phyloP scores from a whole-genome alignment of 2,888 invertebrate species.

The Ethmia dodecea region DNA sequence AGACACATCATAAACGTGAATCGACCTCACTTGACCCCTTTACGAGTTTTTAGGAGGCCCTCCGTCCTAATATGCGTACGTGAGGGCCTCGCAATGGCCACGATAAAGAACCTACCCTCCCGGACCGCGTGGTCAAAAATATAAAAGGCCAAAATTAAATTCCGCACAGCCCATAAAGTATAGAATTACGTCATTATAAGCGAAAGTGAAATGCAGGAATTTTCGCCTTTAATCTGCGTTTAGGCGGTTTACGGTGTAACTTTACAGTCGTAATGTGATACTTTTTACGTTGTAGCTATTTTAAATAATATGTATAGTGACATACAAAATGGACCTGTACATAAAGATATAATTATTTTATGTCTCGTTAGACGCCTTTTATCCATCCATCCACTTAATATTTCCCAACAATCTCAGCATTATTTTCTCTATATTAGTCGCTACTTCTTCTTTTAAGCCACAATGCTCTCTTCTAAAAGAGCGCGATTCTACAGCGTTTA shows the following conservation, averaged over 20 bases:
- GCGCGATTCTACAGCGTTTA: too few species aligned
- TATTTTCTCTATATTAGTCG: too few species aligned
- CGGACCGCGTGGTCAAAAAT: slow-evolving; percentile 55
- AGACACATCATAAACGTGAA: slow-evolving; percentile 34
- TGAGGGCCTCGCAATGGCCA: slow-evolving; percentile 45
- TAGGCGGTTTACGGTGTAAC: neutral
- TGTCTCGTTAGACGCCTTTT: too few species aligned
- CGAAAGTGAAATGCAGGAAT: slow-evolving; percentile 23
- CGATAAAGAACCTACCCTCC: slow-evolving; percentile 41
- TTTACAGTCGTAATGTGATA: too few species aligned
- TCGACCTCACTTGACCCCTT: slow-evolving; percentile 54
- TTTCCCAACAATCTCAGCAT: too few species aligned
- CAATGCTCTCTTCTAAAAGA: too few species aligned
- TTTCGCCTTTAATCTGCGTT: slow-evolving; percentile 19
- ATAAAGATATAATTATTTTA: too few species aligned
- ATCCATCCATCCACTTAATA: too few species aligned
- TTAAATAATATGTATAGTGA: too few species aligned
- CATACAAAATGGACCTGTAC: too few species aligned
- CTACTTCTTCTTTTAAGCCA: too few species aligned
- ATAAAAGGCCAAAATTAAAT: slow-evolving; percentile 69
- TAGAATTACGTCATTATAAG: slow-evolving; percentile 68
- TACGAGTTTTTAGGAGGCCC: slow-evolving; percentile 53
- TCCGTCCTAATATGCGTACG: slow-evolving; percentile 59
- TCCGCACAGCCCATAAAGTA: slow-evolving; percentile 62
- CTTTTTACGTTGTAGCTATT: too few species aligned